These are phyloP conservation scores for Cisticola juncidis DNA, from an alignment of 2,113 vertebrate genomes.

Conservation along the genomic window DNA sequence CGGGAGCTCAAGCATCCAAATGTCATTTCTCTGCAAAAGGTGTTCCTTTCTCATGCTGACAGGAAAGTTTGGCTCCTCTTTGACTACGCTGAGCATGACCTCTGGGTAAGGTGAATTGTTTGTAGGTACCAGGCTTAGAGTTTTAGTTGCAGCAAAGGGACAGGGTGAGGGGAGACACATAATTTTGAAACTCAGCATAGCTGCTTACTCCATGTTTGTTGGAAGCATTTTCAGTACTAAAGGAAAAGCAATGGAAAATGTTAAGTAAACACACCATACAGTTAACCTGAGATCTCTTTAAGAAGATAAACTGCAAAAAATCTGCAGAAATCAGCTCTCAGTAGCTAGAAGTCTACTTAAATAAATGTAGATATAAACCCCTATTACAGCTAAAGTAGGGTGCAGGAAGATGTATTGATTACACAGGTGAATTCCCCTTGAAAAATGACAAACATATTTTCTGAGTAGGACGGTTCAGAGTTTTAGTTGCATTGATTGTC, in stretches of 20 bases:
- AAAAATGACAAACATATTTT: not conserved
- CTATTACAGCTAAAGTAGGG: not conserved
- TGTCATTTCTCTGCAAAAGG: constrained; percentile 99
- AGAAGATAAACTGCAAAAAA: not conserved
- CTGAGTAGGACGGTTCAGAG: not conserved
- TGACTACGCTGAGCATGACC: constrained; percentile 97
- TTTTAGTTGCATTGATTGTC: not conserved
- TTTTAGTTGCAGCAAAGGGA: not conserved
- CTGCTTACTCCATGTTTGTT: not conserved
- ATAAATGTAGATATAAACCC: not conserved
- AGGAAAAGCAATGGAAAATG: not conserved
- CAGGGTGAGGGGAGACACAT: not conserved
- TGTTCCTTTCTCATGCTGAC: constrained; percentile 98
- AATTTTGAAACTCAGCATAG: not conserved
- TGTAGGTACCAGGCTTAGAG: not conserved
- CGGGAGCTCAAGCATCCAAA: constrained; percentile 98
- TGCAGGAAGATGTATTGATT: not conserved
- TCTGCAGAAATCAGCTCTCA: not conserved
- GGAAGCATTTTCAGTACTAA: not conserved
- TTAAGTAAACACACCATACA: not conserved
- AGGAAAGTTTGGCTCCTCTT: constrained; percentile 99
- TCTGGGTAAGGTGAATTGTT: constrained; percentile 87
- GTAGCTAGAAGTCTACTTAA: not conserved
- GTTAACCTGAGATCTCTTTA: not conserved
- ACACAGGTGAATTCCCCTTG: not conserved